Evolutionary conservation across 2,113 vertebrate genomes (phyloP).

Genomic region (Zosterops pallidus): DNA sequence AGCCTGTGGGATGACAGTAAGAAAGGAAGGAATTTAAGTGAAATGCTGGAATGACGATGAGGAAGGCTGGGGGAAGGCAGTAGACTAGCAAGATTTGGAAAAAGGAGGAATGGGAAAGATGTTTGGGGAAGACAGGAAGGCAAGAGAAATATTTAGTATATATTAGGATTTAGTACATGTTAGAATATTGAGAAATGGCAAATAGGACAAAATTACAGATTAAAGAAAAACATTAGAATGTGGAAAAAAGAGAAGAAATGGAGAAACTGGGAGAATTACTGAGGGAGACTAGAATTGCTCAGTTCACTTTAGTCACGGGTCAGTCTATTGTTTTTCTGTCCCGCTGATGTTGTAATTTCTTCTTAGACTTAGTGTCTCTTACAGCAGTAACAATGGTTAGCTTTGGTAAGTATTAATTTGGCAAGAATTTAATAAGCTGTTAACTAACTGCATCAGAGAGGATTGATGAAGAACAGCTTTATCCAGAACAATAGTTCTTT

Average conservation of each 20-base stretch:
- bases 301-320: neutral
- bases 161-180: neutral
- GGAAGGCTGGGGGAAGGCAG: neutral
- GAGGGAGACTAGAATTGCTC: neutral
- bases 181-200: neutral
- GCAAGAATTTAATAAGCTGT: neutral
- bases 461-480: neutral
- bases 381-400: neutral
- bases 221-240: neutral
- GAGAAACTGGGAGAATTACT: neutral
- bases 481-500: neutral
- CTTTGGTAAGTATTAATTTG: neutral
- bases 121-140: neutral
- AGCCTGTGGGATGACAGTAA: neutral
- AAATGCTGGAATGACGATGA: neutral
- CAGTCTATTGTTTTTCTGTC: neutral
- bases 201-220: neutral
- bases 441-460: neutral
- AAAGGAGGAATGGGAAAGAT: neutral
- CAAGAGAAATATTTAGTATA: neutral
- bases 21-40: neutral
- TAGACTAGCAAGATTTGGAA: neutral
- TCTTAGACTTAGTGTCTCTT: neutral
- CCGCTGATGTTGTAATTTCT: neutral
- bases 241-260: neutral